Evolutionary conservation across 2,113 vertebrate species (phyloP).

Genomic region (Panurus biarmicus): DNA sequence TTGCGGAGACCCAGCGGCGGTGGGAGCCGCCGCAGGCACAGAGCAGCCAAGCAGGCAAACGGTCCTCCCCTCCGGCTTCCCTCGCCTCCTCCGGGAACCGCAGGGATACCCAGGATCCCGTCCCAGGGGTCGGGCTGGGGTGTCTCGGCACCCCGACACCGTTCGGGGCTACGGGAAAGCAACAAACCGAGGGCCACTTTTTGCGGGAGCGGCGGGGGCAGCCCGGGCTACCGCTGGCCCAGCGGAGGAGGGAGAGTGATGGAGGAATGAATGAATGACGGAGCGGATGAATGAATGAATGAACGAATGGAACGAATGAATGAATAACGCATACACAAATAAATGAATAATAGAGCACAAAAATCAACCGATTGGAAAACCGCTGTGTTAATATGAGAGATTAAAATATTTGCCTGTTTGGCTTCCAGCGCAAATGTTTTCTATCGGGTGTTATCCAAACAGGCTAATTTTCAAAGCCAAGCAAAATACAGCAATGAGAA

Average conservation of each 20-base stretch:
- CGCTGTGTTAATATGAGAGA: constrained; percentile 29
- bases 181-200: background rate
- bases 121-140: background rate
- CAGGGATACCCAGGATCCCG: background rate
- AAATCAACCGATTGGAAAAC: constrained; percentile 41
- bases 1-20: background rate
- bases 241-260: background rate
- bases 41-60: background rate
- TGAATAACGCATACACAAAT: constrained; percentile 1
- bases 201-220: background rate
- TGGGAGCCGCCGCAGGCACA: background rate
- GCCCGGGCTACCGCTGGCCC: background rate
- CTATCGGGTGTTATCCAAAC: constrained; percentile 26
- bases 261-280: background rate
- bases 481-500: background rate
- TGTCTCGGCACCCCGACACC: background rate
- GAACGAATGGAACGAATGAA: background rate
- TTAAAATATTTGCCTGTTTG: constrained; percentile 60
- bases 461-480: constrained; percentile 43
- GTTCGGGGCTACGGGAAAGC: background rate
- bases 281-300: background rate
- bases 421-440: constrained; percentile 45
- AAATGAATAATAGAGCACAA: constrained; percentile 34
- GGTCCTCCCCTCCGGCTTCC: background rate
- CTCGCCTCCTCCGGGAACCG: background rate